phyloP scores from a whole-genome alignment of 2,888 invertebrate species.

The Drosophila borborema region DNA sequence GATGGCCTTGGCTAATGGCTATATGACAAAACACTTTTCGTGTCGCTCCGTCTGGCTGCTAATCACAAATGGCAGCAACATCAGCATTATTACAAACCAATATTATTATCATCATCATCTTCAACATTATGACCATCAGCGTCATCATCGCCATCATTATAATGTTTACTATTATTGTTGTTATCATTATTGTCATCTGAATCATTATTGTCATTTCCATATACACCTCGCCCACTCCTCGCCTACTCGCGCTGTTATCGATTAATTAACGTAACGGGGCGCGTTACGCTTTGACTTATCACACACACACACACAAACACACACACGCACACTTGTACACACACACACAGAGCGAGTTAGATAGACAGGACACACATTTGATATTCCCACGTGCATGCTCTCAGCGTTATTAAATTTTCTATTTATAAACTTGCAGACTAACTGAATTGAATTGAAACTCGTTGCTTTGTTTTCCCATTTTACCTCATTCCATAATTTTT shows the following conservation, averaged over 20 bases:
- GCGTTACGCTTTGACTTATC: constrained; percentile 75
- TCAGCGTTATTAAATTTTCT: constrained; percentile 76
- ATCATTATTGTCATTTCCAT: constrained; percentile 46
- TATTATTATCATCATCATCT: constrained; percentile 33
- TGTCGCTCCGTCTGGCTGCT: constrained; percentile 39
- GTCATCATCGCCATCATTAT: constrained; percentile 48
- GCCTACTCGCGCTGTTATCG: constrained; percentile 55
- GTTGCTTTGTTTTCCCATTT: constrained; percentile 17
- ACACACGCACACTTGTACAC: constrained; percentile 4
- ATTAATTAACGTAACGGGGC: constrained; percentile 77
- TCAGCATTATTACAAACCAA: constrained; percentile 17
- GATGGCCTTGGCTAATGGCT: constrained; percentile 65
- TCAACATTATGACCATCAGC: constrained; percentile 43
- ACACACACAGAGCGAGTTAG: constrained; percentile 9
- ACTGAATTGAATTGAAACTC: constrained; percentile 37
- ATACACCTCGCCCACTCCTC: neutral
- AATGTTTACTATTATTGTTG: constrained; percentile 18
- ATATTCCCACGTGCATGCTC: constrained; percentile 76
- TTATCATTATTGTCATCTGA: constrained; percentile 49
- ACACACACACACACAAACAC: constrained; percentile 26
- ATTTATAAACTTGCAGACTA: constrained; percentile 61
- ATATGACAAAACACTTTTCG: constrained; percentile 59
- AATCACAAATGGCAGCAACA: constrained; percentile 64
- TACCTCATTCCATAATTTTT: constrained; percentile 8
- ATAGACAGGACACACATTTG: constrained; percentile 59